Evolutionary conservation across 2,797 vertebrate genomes (phyloP).

Genomic region (Sebastes melanostomus): DNA sequence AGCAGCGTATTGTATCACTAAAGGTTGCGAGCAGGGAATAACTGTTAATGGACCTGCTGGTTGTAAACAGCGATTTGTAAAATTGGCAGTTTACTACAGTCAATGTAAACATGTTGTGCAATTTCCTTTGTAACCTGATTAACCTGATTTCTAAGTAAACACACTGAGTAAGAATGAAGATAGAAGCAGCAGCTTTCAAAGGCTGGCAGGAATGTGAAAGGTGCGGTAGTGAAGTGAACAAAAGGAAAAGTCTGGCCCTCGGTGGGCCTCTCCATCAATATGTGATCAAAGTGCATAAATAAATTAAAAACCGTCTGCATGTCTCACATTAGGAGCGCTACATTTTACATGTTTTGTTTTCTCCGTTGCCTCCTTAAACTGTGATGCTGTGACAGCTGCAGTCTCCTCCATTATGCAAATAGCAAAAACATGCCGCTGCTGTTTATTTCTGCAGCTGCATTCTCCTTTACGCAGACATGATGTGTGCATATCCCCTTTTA

Average conservation of each 20-base stretch:
- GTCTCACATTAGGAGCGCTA: constrained; percentile 4
- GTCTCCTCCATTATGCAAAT: constrained; percentile 51
- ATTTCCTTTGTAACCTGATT: not conserved
- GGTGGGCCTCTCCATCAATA: not conserved
- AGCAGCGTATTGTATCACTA: not conserved
- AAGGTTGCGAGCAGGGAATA: not conserved
- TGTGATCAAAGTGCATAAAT: constrained; percentile 3
- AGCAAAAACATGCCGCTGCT: not conserved
- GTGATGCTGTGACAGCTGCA: constrained; percentile 19
- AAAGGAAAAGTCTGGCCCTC: not conserved
- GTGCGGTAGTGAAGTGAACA: not conserved
- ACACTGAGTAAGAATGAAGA: not conserved
- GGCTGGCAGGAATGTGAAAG: not conserved
- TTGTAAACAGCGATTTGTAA: not conserved
- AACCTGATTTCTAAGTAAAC: not conserved
- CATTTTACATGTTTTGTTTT: constrained; percentile 18
- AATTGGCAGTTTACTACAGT: not conserved
- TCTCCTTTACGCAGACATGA: not conserved
- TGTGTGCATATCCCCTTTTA: constrained; percentile 16
- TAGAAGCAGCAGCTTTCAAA: not conserved
- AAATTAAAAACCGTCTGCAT: not conserved
- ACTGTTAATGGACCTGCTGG: not conserved
- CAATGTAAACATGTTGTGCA: not conserved
- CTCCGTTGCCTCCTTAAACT: not conserved
- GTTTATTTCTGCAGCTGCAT: constrained; percentile 26